Conservation (phyloP, 2,888 invertebrate species). For the Coleophora flavipennella region DNA sequence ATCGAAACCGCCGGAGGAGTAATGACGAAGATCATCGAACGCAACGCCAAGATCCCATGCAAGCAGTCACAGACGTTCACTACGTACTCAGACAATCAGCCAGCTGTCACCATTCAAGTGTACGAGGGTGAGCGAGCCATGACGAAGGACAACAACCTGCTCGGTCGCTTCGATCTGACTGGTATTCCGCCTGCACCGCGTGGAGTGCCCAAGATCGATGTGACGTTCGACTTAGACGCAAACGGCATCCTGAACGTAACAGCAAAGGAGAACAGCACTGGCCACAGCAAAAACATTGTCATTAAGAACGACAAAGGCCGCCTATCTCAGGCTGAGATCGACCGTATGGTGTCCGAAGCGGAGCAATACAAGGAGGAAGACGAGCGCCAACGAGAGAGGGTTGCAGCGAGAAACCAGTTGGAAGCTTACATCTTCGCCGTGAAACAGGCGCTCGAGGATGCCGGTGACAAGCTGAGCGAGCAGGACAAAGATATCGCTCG, state of each 20-base stretch:
- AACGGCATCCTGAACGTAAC: slow-evolving; percentile 88
- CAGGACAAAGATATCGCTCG: slow-evolving; percentile 75
- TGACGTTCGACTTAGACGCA: slow-evolving; percentile 83
- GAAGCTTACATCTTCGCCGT: slow-evolving; percentile 80
- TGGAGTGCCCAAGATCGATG: slow-evolving; percentile 78
- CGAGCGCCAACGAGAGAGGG: slow-evolving; percentile 76
- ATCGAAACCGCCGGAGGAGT: slow-evolving; percentile 87
- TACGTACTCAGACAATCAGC: slow-evolving; percentile 86
- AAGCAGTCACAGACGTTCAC: slow-evolving; percentile 82
- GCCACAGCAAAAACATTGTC: slow-evolving; percentile 81
- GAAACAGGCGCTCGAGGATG: slow-evolving; percentile 78
- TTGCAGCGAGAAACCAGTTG: slow-evolving; percentile 79
- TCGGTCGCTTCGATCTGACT: slow-evolving; percentile 76
- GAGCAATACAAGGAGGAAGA: slow-evolving; percentile 83
- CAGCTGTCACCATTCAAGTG: slow-evolving; percentile 81
- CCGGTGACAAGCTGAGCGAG: slow-evolving; percentile 72
- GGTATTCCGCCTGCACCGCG: slow-evolving; percentile 81
- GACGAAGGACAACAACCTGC: slow-evolving; percentile 83
- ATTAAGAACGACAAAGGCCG: slow-evolving; percentile 89
- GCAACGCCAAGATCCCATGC: slow-evolving; percentile 80
- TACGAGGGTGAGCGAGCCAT: slow-evolving; percentile 85
- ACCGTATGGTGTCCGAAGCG: slow-evolving; percentile 83
- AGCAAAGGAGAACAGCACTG: slow-evolving; percentile 79
- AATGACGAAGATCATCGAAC: slow-evolving; percentile 82
- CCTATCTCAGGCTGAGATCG: slow-evolving; percentile 85